These are phyloP conservation scores for Axea sp. DNA, from an alignment of 2,888 invertebrate species.

Conservation along the genomic window DNA sequence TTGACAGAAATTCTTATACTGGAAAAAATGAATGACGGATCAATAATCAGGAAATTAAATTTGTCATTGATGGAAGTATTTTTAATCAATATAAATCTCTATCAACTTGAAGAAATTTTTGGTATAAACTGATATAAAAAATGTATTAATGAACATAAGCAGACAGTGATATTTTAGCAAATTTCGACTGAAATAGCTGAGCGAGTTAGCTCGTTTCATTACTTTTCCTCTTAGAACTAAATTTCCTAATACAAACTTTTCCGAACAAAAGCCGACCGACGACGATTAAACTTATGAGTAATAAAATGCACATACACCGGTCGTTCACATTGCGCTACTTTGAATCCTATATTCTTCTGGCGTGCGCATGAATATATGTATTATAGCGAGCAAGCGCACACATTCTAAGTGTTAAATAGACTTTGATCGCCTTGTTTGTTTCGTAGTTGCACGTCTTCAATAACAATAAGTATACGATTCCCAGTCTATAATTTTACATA, in stretches of 20 bases:
- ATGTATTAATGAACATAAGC: too few relatives aligned
- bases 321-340: slow-evolving; percentile 64
- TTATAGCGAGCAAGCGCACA: slow-evolving; percentile 60
- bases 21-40: too few relatives aligned
- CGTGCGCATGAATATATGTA: slow-evolving; percentile 65
- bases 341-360: slow-evolving; percentile 65
- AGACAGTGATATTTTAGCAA: too few relatives aligned
- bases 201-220: too few relatives aligned
- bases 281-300: slow-evolving; percentile 51
- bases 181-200: too few relatives aligned
- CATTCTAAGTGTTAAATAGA: slow-evolving; percentile 64
- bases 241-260: too few relatives aligned
- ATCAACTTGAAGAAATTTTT: too few relatives aligned
- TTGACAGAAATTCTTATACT: background rate
- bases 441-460: slow-evolving; percentile 61
- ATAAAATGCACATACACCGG: slow-evolving; percentile 55
- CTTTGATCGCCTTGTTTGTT: slow-evolving; percentile 64
- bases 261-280: slow-evolving; percentile 19
- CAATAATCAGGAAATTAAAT: too few relatives aligned
- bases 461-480: slow-evolving; percentile 61
- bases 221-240: too few relatives aligned
- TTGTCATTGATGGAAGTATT: too few relatives aligned
- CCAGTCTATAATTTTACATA: slow-evolving; percentile 57
- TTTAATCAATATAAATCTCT: too few relatives aligned
- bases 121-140: too few relatives aligned